Base-by-base conservation (phyloP, 1,140 invertebrate species). In the Nasonia vitripennis region DNA sequence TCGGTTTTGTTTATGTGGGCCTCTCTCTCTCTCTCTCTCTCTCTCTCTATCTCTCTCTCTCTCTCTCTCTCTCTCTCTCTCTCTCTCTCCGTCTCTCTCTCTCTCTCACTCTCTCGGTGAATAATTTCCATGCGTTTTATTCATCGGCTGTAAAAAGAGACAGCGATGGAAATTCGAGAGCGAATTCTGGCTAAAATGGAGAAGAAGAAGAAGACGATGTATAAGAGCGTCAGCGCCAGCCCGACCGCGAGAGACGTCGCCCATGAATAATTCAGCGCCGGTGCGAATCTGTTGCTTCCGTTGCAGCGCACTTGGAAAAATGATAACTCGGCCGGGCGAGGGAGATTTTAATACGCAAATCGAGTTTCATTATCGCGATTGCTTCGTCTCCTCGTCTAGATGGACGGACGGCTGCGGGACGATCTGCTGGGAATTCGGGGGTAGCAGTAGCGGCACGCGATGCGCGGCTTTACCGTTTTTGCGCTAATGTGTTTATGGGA, bases 201-300 rank as follows among this genome's bases (percentile, higher is more conserved):
- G 34, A 37, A 37, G 34, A 48, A 84, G 73, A 74, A 62, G 41
- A 78, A n/a, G 68, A 84, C 10, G 41, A 75, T 0, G 20, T 0
- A 51, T 1, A 62, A 62, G 4, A 75, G 51, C 51, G 31, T 45
- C 41, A 70, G 31, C 62, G 31, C 51, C 12, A 10, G 9, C 48
- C 48, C 45, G 68, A 74, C 34, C 55, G 77, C 67, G 62, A 75
- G 48, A 81, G 84, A 37, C 17, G 17, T 1, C 9, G 51, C 4
- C 14, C 37, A 86, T 86, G 84, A 86, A 86, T 86, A 75, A 86
- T 86, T 86, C 84, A 86, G 51, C 27, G 48, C 6, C 41, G 41
- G 41, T 45, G 6, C 41, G 62, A 82, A 86, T 81, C 78, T 81
- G 84, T 86, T 86, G 84, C 84, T 78, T 34, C 34, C 11, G 9